A percentile compares a stretch with the other conserved stretches of the same genome.
Conservation (phyloP, 1,140 invertebrate species). For the Monomorium pharaonis region DNA sequence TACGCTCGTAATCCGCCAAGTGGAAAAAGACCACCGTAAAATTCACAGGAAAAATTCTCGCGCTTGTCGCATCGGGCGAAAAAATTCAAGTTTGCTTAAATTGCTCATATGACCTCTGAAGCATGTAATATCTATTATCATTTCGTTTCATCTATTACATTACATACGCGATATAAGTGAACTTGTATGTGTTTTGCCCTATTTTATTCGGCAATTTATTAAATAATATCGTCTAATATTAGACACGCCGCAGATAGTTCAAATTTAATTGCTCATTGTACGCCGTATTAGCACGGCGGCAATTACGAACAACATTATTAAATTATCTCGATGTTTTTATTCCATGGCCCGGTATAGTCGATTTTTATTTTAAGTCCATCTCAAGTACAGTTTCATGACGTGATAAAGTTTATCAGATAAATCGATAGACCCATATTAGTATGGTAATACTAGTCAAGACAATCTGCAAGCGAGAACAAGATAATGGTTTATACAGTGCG, state of each 20-base stretch:
- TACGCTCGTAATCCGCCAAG: conserved; percentile 56
- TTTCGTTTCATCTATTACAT: conserved; percentile 10
- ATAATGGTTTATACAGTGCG: too few species aligned
- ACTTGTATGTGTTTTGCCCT: not conserved
- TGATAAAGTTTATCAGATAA: too few species aligned
- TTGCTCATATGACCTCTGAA: conserved; percentile 2
- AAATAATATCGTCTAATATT: conserved; percentile 16
- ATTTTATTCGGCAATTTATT: conserved; percentile 14
- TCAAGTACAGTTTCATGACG: too few species aligned
- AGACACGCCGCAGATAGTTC: not conserved
- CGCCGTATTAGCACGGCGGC: not conserved
- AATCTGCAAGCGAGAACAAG: not conserved
- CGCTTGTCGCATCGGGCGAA: not conserved
- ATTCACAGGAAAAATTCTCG: conserved; percentile 44
- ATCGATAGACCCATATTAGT: too few species aligned
- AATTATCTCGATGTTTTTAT: not conserved
- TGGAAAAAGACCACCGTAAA: conserved; percentile 58
- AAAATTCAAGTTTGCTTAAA: conserved; percentile 19
- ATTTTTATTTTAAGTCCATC: too few species aligned
- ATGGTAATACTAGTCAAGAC: not conserved
- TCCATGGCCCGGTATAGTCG: too few species aligned
- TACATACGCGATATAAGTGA: not conserved
- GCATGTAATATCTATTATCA: conserved; percentile 29
- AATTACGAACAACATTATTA: not conserved
- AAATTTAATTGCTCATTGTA: not conserved